Evolutionary conservation across 1,140 invertebrate species (phyloP), one percentile per base, ranked within the genome.

Genomic region (Drosophila novamexicana): DNA sequence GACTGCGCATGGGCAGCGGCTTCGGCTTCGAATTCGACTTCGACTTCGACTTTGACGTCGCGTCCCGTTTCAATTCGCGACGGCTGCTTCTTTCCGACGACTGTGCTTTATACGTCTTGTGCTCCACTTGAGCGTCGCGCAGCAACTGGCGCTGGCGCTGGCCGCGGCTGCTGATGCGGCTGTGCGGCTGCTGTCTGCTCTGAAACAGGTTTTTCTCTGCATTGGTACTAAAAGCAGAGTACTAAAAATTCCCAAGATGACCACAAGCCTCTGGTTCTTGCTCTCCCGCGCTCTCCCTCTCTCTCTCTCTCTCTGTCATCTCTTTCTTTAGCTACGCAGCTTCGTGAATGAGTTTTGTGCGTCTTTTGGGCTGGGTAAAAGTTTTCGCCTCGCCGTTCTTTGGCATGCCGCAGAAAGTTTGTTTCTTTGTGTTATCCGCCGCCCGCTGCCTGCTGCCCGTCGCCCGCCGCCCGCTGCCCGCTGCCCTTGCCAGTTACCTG

Each of bases 261-360:
- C 75, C 73, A 59, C 63, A 65, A 52, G 16, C 18, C 52, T 16
- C 5, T 34, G 14, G 32, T 53, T 54, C 29, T 49, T n/a, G 7
- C 12, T 12, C 9, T 12, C 44, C n/a, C 63, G 50, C 75, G 64
- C 66, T 34, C 3, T n/a, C 66, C 37, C 8, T 37, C 2, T 16
- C 66, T 34, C 3, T n/a, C 66, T 37, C 8, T 37, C 2, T 16
- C 54, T 54, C 71, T 66, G 71, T 57, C 81, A 42, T 65, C 49
- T 37, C 44, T 71, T 37, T 74, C 68, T 81, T 29, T 61, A 22
- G 18, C 47, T 59, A 45, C 45, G 45, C 32, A 10, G 36, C 54
- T 56, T 84, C 81, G 84, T 86, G 84, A 86, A 86, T 86, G 83
- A 68, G 84, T 75, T 86, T 85, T 86, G 78, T 81, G 68, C 63